A percentile compares a stretch with the other conserved stretches of the same genome.
Evolutionary conservation across 2,888 invertebrate species (phyloP).

Genomic region (Drosophila nr. perissopoda): DNA sequence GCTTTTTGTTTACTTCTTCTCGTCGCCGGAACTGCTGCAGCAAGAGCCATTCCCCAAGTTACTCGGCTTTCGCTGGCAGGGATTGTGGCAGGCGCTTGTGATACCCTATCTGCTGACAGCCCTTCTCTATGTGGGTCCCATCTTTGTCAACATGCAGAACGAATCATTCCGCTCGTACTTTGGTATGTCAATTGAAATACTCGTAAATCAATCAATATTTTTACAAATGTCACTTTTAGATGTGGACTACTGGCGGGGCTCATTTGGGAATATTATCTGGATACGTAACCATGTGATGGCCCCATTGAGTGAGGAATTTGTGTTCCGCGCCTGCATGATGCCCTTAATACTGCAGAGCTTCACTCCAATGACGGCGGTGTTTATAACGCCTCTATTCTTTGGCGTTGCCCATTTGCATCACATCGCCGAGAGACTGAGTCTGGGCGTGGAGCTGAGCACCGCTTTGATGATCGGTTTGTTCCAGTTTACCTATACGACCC

Average conservation of each 20-base stretch:
- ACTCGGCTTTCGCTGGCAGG: constrained; percentile 91
- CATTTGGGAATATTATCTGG: constrained; percentile 92
- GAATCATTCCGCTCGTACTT: constrained; percentile 89
- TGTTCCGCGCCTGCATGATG: constrained; percentile 97
- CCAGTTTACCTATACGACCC: constrained; percentile 95
- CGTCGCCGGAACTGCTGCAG: constrained; percentile 87
- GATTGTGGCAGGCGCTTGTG: constrained; percentile 90
- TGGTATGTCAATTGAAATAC: constrained; percentile 85
- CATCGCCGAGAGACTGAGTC: constrained; percentile 91
- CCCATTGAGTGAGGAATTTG: constrained; percentile 97
- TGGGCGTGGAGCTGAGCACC: constrained; percentile 89
- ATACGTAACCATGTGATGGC: constrained; percentile 95
- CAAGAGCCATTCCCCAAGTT: constrained; percentile 88
- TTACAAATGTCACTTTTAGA: constrained; percentile 85
- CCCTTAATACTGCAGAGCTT: constrained; percentile 94
- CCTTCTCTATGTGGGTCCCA: constrained; percentile 93
- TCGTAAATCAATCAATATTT: not conserved
- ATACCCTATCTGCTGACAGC: constrained; percentile 92
- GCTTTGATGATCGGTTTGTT: constrained; percentile 92
- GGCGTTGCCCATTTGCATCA: constrained; percentile 98
- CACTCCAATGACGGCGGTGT: constrained; percentile 90
- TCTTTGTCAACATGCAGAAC: constrained; percentile 89
- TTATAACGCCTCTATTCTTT: constrained; percentile 95
- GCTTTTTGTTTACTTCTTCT: constrained; percentile 90
- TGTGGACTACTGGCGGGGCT: constrained; percentile 90